Percentiles rank a stretch among this genome's conserved stretches.
Conservation (phyloP, 2,113 vertebrate species). For the Macrotis lagotis region DNA sequence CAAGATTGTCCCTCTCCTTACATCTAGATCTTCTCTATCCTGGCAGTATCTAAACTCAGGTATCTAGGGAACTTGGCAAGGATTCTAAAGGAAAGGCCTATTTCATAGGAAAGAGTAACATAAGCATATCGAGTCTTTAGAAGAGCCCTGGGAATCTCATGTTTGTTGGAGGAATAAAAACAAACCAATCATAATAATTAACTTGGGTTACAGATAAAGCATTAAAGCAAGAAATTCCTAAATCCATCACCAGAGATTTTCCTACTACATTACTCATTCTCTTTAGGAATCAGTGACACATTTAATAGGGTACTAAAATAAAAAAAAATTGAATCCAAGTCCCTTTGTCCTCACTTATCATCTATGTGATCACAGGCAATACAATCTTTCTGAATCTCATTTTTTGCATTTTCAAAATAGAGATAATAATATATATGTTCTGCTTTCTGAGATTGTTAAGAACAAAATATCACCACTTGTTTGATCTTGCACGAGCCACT, state of each 20-base stretch:
- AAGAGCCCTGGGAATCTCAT: background rate
- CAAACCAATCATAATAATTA: background rate
- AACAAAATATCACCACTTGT: background rate
- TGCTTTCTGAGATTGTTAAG: background rate
- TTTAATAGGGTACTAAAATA: background rate
- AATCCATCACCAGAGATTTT: background rate
- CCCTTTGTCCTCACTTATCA: background rate
- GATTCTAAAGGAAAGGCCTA: background rate
- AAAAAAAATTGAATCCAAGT: background rate
- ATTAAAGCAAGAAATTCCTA: background rate
- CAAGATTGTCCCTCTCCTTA: background rate
- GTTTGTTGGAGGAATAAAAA: background rate
- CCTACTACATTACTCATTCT: background rate
- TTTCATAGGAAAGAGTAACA: background rate
- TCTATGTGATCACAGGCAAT: background rate
- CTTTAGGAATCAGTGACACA: background rate
- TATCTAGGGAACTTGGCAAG: background rate
- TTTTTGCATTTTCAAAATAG: background rate
- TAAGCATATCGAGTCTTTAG: background rate
- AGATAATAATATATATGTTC: background rate
- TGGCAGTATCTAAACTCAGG: background rate
- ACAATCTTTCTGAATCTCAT: background rate
- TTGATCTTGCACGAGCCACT: background rate
- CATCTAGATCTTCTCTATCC: background rate
- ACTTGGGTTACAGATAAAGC: background rate